These are phyloP conservation scores for Sarcoramphus papa DNA, from an alignment of 2,797 vertebrate genomes.

Conservation along the genomic window DNA sequence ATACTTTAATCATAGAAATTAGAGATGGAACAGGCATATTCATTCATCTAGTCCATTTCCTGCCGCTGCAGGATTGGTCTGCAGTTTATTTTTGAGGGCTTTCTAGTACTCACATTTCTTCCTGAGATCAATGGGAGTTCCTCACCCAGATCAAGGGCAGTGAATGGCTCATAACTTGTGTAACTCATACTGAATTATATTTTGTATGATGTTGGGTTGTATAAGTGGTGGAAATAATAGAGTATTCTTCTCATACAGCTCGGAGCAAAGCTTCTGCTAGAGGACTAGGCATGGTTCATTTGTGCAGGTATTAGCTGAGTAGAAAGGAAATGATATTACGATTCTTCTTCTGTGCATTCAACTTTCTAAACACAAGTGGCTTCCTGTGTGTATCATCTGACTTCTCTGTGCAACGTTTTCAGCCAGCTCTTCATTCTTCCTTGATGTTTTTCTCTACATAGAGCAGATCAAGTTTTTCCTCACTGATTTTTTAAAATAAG, in stretches of 20 bases:
- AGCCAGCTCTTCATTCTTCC: neutral
- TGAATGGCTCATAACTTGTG: conserved; percentile 14
- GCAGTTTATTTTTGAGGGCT: conserved; percentile 38
- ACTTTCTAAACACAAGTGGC: neutral
- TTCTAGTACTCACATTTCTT: conserved; percentile 40
- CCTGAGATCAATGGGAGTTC: conserved; percentile 22
- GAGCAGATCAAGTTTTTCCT: neutral
- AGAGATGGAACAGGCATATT: conserved; percentile 66
- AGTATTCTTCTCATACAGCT: neutral
- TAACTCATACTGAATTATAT: neutral
- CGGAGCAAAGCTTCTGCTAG: neutral
- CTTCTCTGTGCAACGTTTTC: neutral
- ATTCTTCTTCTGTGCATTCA: neutral
- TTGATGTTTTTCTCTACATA: neutral
- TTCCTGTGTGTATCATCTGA: neutral
- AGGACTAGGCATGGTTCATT: neutral
- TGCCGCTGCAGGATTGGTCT: neutral
- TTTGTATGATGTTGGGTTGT: neutral
- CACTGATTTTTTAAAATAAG: neutral
- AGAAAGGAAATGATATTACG: neutral
- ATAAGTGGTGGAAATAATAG: neutral
- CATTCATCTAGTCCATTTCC: conserved; percentile 61
- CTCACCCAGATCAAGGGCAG: conserved; percentile 35
- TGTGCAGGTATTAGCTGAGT: neutral
- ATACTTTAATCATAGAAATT: conserved; percentile 69